Evolutionary conservation across 2,888 invertebrate genomes (phyloP), one percentile per base, ranked within the genome.

Genomic region (Tachina lurida): DNA sequence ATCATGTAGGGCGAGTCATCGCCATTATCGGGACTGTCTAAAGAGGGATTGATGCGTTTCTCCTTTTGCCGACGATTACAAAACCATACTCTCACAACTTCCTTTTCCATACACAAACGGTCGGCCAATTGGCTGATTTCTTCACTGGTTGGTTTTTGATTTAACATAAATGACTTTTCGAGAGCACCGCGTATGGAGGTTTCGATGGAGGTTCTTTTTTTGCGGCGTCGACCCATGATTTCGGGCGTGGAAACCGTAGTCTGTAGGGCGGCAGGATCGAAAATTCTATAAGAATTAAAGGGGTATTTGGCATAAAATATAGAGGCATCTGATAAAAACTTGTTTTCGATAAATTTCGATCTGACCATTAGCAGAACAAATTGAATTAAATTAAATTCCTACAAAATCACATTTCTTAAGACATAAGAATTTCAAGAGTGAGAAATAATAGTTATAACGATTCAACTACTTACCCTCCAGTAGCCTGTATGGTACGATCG

Each of bases 31-130:
- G 96, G 97, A 92, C 95, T 95, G 70, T 95, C 95, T 77, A 91
- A 75, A 54, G 98, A 97, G 41, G 98, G 98, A 93, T 98, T 98
- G 91, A 98, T 98, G 89, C 98, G 95, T 93, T 98, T 98, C 94
- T 98, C 98, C 93, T 98, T 98, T 93, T 99, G 98, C 86, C 98
- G 95, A 89, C 98, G 95, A 94, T 98, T 98, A 94, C 98, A 98
- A 93, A 98, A 98, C 98, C 98, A 98, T 71, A 97, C 97, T 87
- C 96, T 94, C 56, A 97, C 97, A 84, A 99, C 98, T 93, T 99
- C 98, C 93, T 98, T 98, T 93, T 99, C 98, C 98, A 99, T 98
- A 91, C 96, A 96, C 80, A 99, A 95, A 87, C 96, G 96, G 93
- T 98, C 98, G 60, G 99, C 98, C 87, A 99, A 94, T 91, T 97